Evolutionary conservation across 2,113 vertebrate species (phyloP).

Genomic region (Mobula birostris): DNA sequence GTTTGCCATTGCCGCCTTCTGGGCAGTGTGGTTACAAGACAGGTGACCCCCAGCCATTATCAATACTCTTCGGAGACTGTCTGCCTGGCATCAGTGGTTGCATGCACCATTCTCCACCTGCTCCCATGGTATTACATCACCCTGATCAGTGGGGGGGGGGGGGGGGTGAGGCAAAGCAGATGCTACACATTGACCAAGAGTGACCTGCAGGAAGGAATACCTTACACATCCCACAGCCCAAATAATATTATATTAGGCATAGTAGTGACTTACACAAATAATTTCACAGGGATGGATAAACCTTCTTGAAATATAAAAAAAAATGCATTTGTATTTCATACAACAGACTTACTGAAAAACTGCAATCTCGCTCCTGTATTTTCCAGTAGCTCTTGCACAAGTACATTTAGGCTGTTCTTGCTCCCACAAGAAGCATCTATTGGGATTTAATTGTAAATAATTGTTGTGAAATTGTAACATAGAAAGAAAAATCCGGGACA

Average conservation of each 20-base stretch:
- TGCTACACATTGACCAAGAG: no score
- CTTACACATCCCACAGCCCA: no score
- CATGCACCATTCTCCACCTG: no score
- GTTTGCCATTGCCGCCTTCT: no score
- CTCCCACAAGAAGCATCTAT: background rate
- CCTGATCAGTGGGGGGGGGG: no score
- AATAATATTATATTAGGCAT: background rate
- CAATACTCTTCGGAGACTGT: no score
- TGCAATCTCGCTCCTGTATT: background rate
- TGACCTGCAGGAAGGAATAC: no score
- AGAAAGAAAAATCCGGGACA: background rate
- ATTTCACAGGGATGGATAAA: background rate
- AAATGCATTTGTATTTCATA: background rate
- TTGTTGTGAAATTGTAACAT: background rate
- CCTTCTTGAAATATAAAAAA: background rate
- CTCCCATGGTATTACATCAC: no score
- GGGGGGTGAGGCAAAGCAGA: no score
- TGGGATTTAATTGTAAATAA: background rate
- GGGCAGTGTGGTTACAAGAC: no score
- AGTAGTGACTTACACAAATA: background rate
- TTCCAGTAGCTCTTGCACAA: slow-evolving; percentile 2
- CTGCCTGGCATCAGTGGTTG: no score
- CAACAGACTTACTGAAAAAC: background rate
- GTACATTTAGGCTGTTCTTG: background rate
- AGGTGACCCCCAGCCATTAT: no score